Conservation (phyloP, 2,797 vertebrate genomes). For the Tamandua tetradactyla region DNA sequence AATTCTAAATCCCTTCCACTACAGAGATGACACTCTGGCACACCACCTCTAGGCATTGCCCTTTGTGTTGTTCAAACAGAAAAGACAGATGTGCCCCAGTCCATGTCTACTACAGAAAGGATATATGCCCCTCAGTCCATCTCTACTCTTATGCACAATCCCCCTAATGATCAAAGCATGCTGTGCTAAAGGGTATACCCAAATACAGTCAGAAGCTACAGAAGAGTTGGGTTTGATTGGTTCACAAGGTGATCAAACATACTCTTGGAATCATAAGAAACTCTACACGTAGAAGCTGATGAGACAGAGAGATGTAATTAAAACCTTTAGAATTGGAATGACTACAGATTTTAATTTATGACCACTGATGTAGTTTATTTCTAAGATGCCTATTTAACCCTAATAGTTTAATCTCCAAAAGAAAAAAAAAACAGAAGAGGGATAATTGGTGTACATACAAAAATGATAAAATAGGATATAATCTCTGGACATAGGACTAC, state of each 20-base stretch:
- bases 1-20: not conserved
- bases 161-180: not conserved
- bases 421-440: not conserved
- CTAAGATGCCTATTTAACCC: not conserved
- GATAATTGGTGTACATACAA: not conserved
- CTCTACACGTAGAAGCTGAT: not conserved
- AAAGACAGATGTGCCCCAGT: not conserved
- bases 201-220: not conserved
- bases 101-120: not conserved
- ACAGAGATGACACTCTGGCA: not conserved
- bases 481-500: not conserved
- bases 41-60: not conserved
- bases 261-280: constrained; percentile 22
- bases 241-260: constrained; percentile 11
- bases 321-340: constrained; percentile 22
- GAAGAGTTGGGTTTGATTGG: not conserved
- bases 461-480: constrained; percentile 14
- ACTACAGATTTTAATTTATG: constrained; percentile 4
- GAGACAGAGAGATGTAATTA: constrained; percentile 4
- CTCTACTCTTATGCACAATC: not conserved
- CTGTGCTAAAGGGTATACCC: not conserved
- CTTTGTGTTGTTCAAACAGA: not conserved
- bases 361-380: not conserved
- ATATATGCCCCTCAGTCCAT: not conserved
- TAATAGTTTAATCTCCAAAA: not conserved